These are phyloP conservation scores for Salminus brasiliensis DNA, from an alignment of 2,113 vertebrate genomes.

Conservation along the genomic window DNA sequence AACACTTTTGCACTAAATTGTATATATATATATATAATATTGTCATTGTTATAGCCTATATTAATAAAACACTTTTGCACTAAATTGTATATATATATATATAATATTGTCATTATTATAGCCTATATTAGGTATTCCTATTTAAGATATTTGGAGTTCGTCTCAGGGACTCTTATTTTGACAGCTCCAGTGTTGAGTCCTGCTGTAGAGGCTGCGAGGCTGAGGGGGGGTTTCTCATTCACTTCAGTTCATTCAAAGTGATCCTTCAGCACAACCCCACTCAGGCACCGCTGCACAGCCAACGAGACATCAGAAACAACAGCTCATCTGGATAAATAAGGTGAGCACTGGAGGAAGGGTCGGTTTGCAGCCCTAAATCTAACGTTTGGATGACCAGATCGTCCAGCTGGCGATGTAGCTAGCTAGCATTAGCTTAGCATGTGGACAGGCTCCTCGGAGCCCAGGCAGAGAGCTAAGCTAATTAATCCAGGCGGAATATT, in stretches of 20 bases:
- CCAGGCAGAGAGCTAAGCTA: background rate
- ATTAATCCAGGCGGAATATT: background rate
- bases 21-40: too few relatives aligned
- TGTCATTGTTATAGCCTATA: too few relatives aligned
- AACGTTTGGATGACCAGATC: background rate
- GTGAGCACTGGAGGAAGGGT: background rate
- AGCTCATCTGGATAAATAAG: background rate
- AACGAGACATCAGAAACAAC: background rate
- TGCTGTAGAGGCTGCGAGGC: background rate
- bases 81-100: too few relatives aligned
- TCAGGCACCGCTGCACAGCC: background rate
- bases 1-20: too few relatives aligned
- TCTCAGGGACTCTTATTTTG: slow-evolving; percentile 27
- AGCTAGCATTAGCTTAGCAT: background rate
- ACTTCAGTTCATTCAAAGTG: slow-evolving; percentile 35
- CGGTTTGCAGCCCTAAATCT: background rate
- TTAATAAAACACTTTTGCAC: too few relatives aligned
- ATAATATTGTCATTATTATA: background rate
- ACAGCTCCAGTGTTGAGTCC: background rate
- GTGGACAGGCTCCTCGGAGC: too few relatives aligned
- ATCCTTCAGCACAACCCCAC: too few relatives aligned
- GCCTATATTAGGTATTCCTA: background rate
- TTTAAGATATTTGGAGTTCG: too few relatives aligned
- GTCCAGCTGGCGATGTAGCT: too few relatives aligned
- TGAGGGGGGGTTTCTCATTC: background rate